A percentile compares a stretch with the other conserved stretches of the same genome.
Conservation (phyloP, 1,140 invertebrate species). For the Oncopodura yosiiana region DNA sequence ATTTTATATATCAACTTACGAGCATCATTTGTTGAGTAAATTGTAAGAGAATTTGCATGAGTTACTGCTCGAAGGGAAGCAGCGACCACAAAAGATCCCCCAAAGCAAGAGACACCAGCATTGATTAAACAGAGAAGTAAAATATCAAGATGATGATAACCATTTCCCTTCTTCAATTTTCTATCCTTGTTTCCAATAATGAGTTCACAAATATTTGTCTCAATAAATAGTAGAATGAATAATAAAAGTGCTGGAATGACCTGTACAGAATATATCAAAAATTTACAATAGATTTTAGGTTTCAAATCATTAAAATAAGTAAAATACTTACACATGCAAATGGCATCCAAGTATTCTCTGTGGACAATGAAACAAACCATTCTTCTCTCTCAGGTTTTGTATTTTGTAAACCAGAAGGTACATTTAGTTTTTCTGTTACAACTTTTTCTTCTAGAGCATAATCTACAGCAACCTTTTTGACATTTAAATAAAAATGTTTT, state of each 20-base stretch:
- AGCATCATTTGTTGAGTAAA: conserved; percentile 85
- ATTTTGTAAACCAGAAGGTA: conserved; percentile 69
- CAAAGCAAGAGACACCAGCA: conserved; percentile 66
- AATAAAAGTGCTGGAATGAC: neutral
- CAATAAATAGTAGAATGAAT: conserved; percentile 87
- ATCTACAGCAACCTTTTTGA: conserved; percentile 72
- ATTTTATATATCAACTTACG: conserved; percentile 64
- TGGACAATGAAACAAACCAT: conserved; percentile 76
- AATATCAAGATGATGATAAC: conserved; percentile 85
- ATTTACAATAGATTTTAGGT: no score
- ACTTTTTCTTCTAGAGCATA: conserved; percentile 58
- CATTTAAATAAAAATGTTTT: no score
- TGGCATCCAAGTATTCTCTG: conserved; percentile 65
- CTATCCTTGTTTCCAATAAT: conserved; percentile 79
- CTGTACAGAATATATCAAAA: no score
- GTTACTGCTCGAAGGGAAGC: conserved; percentile 87
- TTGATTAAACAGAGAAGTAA: conserved; percentile 73
- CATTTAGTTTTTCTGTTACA: conserved; percentile 76
- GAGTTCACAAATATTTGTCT: conserved; percentile 59
- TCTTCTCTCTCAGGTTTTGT: conserved; percentile 65
- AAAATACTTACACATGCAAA: no score
- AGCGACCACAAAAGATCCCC: conserved; percentile 87
- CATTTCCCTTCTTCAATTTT: conserved; percentile 82
- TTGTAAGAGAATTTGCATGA: conserved; percentile 80
- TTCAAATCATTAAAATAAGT: no score